Conservation (phyloP, 2,797 vertebrate genomes). For the Mico argentatus region DNA sequence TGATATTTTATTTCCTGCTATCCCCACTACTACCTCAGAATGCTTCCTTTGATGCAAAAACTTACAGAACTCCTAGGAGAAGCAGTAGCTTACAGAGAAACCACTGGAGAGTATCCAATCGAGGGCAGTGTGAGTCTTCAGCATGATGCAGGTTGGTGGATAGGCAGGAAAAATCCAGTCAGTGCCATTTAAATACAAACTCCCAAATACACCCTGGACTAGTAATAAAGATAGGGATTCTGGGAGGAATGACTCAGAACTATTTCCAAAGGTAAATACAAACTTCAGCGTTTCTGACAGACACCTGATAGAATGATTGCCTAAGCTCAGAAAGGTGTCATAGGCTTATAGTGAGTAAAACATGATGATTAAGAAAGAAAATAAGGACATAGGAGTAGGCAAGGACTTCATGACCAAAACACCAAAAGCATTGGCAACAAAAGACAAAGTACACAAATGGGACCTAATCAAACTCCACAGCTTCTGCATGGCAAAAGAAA, state of each 20-base stretch:
- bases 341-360: neutral
- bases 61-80: neutral
- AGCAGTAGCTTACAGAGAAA: neutral
- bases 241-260: neutral
- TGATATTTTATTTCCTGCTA: neutral
- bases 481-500: too few relatives aligned
- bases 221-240: neutral
- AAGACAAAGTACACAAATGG: too few relatives aligned
- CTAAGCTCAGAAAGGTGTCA: neutral
- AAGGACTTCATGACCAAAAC: too few relatives aligned
- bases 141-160: neutral
- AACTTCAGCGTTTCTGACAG: neutral
- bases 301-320: neutral
- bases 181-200: neutral
- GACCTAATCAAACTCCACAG: too few relatives aligned
- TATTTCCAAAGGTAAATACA: neutral
- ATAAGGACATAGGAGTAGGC: neutral
- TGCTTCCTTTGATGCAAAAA: neutral
- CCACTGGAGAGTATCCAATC: neutral
- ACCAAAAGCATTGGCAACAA: too few relatives aligned
- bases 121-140: neutral
- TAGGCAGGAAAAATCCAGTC: neutral
- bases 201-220: neutral
- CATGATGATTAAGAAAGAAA: neutral
- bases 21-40: neutral